A percentile compares a stretch with the other conserved stretches of the same genome.
Evolutionary conservation across 2,888 invertebrate genomes (phyloP).

Genomic region (Diploptera punctata): DNA sequence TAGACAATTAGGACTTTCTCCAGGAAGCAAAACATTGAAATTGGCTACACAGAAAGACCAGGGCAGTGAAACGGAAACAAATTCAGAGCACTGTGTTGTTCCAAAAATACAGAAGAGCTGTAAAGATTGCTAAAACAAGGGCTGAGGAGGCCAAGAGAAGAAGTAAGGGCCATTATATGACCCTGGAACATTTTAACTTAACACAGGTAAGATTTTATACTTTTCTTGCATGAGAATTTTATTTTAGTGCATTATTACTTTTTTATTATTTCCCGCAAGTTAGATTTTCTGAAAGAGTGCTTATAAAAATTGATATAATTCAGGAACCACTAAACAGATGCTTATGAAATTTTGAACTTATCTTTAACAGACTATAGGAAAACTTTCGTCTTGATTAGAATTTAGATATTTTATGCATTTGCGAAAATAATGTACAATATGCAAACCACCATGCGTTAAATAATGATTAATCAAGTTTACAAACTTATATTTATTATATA

Average conservation of each 20-base stretch:
- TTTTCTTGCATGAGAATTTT: not conserved
- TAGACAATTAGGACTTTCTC: not conserved
- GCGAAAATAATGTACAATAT: too few relatives aligned
- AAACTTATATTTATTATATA: too few relatives aligned
- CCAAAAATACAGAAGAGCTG: conserved; percentile 1
- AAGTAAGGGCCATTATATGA: not conserved
- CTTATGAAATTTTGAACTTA: not conserved
- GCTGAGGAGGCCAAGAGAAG: not conserved
- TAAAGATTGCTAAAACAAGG: not conserved
- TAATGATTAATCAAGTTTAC: too few relatives aligned
- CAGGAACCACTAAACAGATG: too few relatives aligned
- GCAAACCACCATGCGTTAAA: too few relatives aligned
- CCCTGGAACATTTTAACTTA: not conserved
- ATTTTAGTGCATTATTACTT: not conserved
- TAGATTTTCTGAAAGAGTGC: not conserved
- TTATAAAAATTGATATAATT: too few relatives aligned
- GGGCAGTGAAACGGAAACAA: not conserved
- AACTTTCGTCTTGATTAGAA: not conserved
- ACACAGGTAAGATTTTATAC: not conserved
- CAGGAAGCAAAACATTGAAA: not conserved
- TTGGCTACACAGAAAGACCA: not conserved
- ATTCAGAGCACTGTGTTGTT: not conserved
- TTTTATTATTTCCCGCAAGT: not conserved
- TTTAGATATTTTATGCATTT: too few relatives aligned
- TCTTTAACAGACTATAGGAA: not conserved